Base-by-base conservation (phyloP, 2,797 vertebrate species). In the Crenichthys baileyi region DNA sequence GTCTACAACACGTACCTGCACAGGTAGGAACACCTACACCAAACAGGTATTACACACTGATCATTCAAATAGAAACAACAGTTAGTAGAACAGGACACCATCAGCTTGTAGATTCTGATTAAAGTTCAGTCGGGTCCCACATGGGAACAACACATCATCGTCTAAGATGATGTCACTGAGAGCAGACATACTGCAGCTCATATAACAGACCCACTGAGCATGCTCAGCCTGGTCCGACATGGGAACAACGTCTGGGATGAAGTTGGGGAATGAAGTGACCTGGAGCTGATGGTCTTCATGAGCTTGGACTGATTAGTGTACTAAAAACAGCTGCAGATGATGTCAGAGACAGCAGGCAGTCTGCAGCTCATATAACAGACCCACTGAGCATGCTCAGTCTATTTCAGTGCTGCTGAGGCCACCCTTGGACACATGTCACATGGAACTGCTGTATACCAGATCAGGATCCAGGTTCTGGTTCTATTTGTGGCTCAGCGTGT, bases 401-500 rank as follows among this genome's bases (percentile, higher is more conserved):
- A 68, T 68, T 68, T 44, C 39, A 13, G 65, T 44, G 65, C 22
- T 6, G 39, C 22, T 68, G 36, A 68, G 9, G 39, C 39, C 65
- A 44, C 11, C 39, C 39, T 44, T 7, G 36, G 63, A 41, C 63
- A 41, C 63, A 22, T 65, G 61, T 65, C 18, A 39, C 18, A 65
- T 65, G 31, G 31, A 39, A 8, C 31, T 41, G 63, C 63, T 67
- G 36, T 4, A 12, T 3, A 1, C 20, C 36, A 36, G 18, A 22
- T 67, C 63, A 41, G 63, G 70, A 72, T n/a, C 51, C 36, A 82
- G 72, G 39, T 70, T 84, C 70, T 24, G 50, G 9, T 72, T 83
- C 91, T 90, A 88, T 87, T 89, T 75, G 67, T 81, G 84, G 87
- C 77, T 68, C 76, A 9, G 73, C 70, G 36, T 12, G 65, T 44